These are phyloP conservation scores for Syndactyla subalaris DNA, from an alignment of 2,797 vertebrate species.

Conservation along the genomic window DNA sequence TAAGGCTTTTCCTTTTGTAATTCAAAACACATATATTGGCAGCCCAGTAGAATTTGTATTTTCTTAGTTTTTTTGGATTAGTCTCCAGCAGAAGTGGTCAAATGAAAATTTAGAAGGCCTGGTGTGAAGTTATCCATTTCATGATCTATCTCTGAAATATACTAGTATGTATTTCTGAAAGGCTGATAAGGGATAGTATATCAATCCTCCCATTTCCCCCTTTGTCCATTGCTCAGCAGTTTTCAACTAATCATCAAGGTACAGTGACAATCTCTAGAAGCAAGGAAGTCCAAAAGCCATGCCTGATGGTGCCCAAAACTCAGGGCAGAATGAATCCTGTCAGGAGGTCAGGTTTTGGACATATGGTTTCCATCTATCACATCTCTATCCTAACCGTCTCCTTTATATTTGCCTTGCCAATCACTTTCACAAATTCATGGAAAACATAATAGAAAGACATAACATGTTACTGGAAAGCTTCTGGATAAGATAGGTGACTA, in stretches of 20 bases:
- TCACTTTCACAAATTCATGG: neutral
- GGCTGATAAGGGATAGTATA: neutral
- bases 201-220: neutral
- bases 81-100: neutral
- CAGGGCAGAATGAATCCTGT: neutral
- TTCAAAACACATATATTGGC: neutral
- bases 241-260: neutral
- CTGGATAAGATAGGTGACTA: neutral
- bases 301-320: neutral
- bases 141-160: neutral
- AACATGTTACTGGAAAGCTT: neutral
- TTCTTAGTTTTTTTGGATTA: neutral
- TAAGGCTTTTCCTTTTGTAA: neutral
- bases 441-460: neutral
- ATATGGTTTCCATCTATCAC: neutral
- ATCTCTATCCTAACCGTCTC: neutral
- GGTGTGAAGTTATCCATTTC: neutral
- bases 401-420: neutral
- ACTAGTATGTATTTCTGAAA: neutral
- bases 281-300: neutral
- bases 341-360: neutral
- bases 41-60: neutral
- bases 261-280: neutral
- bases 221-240: neutral
- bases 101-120: neutral